A percentile compares a stretch with the other conserved stretches of the same genome.
phyloP scores from a whole-genome alignment of 2,797 vertebrate genomes.

The Pseudochirops cupreus region DNA sequence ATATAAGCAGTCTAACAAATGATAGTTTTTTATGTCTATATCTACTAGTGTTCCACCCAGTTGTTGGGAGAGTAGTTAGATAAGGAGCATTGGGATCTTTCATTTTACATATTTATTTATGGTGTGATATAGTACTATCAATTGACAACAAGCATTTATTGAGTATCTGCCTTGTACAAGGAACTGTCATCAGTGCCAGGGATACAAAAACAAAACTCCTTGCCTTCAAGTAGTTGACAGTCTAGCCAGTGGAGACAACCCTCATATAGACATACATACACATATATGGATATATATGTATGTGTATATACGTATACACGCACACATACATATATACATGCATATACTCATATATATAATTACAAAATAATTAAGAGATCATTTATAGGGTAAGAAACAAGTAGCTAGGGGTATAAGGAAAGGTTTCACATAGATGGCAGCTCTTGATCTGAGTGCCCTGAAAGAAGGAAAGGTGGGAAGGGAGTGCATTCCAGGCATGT shows the following conservation, averaged over 20 bases:
- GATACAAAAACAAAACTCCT: not conserved
- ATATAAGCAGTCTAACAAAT: not conserved
- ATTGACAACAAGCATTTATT: not conserved
- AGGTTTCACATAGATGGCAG: not conserved
- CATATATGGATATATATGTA: too few relatives aligned
- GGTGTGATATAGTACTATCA: not conserved
- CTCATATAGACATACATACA: not conserved
- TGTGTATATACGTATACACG: not conserved
- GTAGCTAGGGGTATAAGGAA: not conserved
- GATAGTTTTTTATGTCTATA: not conserved
- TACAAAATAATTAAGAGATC: not conserved
- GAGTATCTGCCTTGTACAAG: not conserved
- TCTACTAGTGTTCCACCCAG: not conserved
- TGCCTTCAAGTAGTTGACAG: not conserved
- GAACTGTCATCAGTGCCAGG: not conserved
- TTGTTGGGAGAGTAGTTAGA: conserved; percentile 10
- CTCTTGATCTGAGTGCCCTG: not conserved
- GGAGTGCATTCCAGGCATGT: not conserved
- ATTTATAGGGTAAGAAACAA: not conserved
- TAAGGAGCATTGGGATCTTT: conserved; percentile 9
- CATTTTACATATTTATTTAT: not conserved
- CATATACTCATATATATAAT: not conserved
- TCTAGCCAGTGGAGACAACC: not conserved
- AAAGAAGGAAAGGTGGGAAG: not conserved
- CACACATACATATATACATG: rapidly evolving